These are phyloP conservation scores for Drosophila teissieri DNA, from an alignment of 1,140 invertebrate genomes.

Conservation along the genomic window DNA sequence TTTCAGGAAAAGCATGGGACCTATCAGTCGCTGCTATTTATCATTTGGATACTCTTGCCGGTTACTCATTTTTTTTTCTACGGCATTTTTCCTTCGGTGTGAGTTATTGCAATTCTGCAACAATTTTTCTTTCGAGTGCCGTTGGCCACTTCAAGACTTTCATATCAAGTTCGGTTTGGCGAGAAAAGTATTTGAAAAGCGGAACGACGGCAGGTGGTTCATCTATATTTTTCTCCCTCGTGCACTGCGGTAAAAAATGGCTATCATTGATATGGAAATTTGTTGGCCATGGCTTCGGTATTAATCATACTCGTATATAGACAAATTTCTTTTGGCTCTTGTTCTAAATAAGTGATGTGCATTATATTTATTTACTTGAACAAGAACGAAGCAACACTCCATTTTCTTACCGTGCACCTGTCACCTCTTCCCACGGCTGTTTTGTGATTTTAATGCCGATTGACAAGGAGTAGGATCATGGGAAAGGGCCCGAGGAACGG, in stretches of 20 bases:
- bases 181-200: constrained; percentile 59
- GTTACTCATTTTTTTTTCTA: constrained; percentile 49
- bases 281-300: neutral
- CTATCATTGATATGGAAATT: constrained; percentile 4
- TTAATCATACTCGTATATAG: constrained; percentile 1
- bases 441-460: constrained; percentile 83
- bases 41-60: constrained; percentile 60
- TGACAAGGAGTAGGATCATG: constrained; percentile 50
- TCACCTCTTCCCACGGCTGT: constrained; percentile 49
- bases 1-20: constrained; percentile 16
- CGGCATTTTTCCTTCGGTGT: constrained; percentile 22
- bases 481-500: constrained; percentile 1
- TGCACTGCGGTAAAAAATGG: constrained; percentile 24
- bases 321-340: neutral
- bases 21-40: constrained; percentile 72
- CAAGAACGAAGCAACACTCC: no score
- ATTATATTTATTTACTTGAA: neutral
- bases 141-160: constrained; percentile 71
- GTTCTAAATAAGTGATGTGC: neutral
- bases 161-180: constrained; percentile 58
- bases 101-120: constrained; percentile 81
- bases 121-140: constrained; percentile 74
- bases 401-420: constrained; percentile 22
- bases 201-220: constrained; percentile 54
- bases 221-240: constrained; percentile 19